These are phyloP conservation scores for Pyrocephalus nanus DNA, from an alignment of 2,797 vertebrate species.

Conservation along the genomic window DNA sequence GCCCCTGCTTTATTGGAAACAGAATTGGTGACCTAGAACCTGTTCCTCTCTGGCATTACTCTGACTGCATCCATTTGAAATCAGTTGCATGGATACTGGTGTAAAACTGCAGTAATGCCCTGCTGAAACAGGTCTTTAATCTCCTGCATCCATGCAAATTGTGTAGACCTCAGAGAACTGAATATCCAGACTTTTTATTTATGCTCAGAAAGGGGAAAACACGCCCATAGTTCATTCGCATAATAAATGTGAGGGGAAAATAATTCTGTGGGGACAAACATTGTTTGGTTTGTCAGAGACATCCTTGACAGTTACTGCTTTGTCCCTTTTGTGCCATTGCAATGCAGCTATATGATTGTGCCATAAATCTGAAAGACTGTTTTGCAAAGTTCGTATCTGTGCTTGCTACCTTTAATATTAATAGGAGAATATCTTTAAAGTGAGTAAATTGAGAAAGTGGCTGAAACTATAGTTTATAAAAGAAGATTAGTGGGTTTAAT, in stretches of 20 bases:
- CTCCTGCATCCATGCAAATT: background rate
- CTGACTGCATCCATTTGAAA: background rate
- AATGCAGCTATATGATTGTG: slow-evolving; percentile 67
- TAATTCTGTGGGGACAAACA: slow-evolving; percentile 71
- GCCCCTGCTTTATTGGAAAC: background rate
- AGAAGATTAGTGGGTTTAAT: slow-evolving; percentile 99
- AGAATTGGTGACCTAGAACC: slow-evolving; percentile 8
- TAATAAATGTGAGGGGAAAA: slow-evolving; percentile 73
- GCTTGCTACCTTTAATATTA: slow-evolving; percentile 84
- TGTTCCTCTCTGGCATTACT: background rate
- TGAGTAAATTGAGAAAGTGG: slow-evolving; percentile 85
- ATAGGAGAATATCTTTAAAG: slow-evolving; percentile 84
- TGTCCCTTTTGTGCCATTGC: slow-evolving; percentile 73
- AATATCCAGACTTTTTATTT: slow-evolving; percentile 70
- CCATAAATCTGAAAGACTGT: slow-evolving; percentile 77
- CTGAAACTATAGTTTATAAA: slow-evolving; percentile 92
- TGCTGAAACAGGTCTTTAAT: background rate
- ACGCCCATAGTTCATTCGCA: slow-evolving; percentile 65
- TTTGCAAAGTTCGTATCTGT: slow-evolving; percentile 81
- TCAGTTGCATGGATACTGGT: background rate
- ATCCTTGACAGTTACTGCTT: slow-evolving; percentile 71
- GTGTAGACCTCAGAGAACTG: slow-evolving; percentile 55
- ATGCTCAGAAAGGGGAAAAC: slow-evolving; percentile 71
- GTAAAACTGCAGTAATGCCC: background rate
- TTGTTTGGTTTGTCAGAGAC: slow-evolving; percentile 77